phyloP scores from a whole-genome alignment of 2,888 invertebrate species.

The Callimorpha dominula region DNA sequence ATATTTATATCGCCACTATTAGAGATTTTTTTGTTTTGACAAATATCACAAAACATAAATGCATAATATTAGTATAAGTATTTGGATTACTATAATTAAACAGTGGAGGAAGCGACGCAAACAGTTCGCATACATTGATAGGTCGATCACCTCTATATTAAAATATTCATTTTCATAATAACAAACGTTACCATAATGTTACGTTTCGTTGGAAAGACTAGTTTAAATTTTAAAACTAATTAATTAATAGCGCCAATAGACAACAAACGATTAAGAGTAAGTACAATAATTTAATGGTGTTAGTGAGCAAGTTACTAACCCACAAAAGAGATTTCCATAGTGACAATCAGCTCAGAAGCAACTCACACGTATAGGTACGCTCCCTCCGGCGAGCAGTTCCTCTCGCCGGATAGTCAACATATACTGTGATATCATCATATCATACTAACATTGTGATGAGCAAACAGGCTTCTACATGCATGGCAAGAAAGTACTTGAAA shows the following conservation, averaged over 20 bases:
- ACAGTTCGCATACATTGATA: slow-evolving; percentile 31
- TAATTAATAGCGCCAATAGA: slow-evolving; percentile 34
- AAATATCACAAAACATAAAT: slow-evolving; percentile 69
- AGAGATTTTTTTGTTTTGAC: slow-evolving; percentile 45
- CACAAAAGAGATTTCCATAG: slow-evolving; percentile 12
- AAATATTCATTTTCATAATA: slow-evolving; percentile 35
- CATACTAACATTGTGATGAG: not conserved
- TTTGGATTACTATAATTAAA: slow-evolving; percentile 46
- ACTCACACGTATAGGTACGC: not conserved
- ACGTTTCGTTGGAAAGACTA: slow-evolving; percentile 52
- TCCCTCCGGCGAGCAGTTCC: not conserved
- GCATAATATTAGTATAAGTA: slow-evolving; percentile 53
- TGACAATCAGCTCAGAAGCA: slow-evolving; percentile 17
- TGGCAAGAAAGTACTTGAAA: slow-evolving; percentile 40
- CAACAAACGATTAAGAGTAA: slow-evolving; percentile 24
- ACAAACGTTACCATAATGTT: slow-evolving; percentile 32
- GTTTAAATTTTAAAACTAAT: slow-evolving; percentile 33
- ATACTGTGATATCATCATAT: too few relatives aligned
- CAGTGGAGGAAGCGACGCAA: slow-evolving; percentile 50
- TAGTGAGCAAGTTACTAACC: slow-evolving; percentile 22
- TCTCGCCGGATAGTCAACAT: not conserved
- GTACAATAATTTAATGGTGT: slow-evolving; percentile 36
- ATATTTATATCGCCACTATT: slow-evolving; percentile 45
- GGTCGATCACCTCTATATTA: slow-evolving; percentile 27
- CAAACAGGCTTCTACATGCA: slow-evolving; percentile 5